Evolutionary conservation across 1,140 invertebrate species (phyloP).

Genomic region (Propsilocerus akamusi): DNA sequence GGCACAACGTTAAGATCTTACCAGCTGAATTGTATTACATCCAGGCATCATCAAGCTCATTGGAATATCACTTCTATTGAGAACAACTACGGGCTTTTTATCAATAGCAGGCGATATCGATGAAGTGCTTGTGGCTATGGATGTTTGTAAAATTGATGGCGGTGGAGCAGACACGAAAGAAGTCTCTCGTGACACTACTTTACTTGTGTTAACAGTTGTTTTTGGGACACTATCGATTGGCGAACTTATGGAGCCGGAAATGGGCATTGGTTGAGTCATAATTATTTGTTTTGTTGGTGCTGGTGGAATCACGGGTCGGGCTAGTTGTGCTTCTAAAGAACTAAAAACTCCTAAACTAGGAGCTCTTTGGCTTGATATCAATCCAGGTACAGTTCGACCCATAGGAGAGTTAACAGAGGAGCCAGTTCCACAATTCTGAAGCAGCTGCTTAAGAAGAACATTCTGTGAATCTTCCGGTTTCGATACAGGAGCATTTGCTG

Average conservation of each 20-base stretch:
- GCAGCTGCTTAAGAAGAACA: conserved; percentile 70
- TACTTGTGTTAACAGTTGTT: conserved; percentile 4
- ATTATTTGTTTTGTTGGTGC: conserved; percentile 25
- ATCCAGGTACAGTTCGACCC: conserved; percentile 24
- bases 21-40: no score
- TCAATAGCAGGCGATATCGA: neutral
- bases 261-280: conserved; percentile 5
- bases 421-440: conserved; percentile 65
- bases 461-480: conserved; percentile 67
- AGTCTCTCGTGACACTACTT: conserved; percentile 6
- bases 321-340: conserved; percentile 52
- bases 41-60: neutral
- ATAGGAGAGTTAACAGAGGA: conserved; percentile 28
- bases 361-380: conserved; percentile 28
- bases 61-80: neutral
- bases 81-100: neutral
- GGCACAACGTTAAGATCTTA: no score
- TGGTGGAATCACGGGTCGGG: conserved; percentile 46
- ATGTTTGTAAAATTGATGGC: neutral
- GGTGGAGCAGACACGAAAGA: conserved; percentile 1
- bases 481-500: conserved; percentile 12
- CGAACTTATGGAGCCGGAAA: conserved; percentile 11
- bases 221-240: conserved; percentile 22
- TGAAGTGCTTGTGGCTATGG: neutral
- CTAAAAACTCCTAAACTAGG: conserved; percentile 45